Base-by-base conservation (phyloP, 2,888 invertebrate species). In the Branchinecta sandiegonensis region DNA sequence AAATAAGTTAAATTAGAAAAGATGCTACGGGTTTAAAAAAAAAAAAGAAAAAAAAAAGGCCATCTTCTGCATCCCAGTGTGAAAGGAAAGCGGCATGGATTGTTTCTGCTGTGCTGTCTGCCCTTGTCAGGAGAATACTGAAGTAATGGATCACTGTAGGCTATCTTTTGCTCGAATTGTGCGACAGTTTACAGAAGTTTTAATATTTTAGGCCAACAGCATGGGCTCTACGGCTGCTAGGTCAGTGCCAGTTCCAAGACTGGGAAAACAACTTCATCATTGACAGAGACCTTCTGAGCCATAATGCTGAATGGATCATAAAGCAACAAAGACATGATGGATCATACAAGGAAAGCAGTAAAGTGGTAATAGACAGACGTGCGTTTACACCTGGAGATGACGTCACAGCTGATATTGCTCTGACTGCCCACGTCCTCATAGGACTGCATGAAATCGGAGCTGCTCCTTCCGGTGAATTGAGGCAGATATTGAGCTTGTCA, bases 221-320 rank as follows among this genome's bases (percentile, higher is more conserved):
- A 2, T 81, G 81, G 77, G 79, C 79, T 9, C 76, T 81, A 0
- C 77, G 80, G 71, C 77, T 78, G 8, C 76, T 83, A 65, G 77
- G 79, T 67, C 77, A 79, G 69, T 80, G 80, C 8, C 76, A 79
- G 64, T 81, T 80, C 73, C 80, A 80, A 70, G 83, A 83, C 72
- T 83, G 83, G 83, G 81, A 82, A 73, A 78, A 81, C 71, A 76
- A 79, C 50, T 75, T 83, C 67, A 82, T 79, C 72, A 78, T 83
- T 47, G 81, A 82, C 68, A 75, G 77, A 71, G 48, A 78, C 77
- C 68, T 80, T 74, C 69, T 81, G 76, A 74, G 73, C 68, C 67
- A 74, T 73, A 73, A 72, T 50, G 71, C 76, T 8, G 69, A 71
- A n/a, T 79, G 79, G 79, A 71, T 79, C 8, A 69, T 78, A 7